phyloP scores from a whole-genome alignment of 2,113 vertebrate species.

The Antechinus stuartii region DNA sequence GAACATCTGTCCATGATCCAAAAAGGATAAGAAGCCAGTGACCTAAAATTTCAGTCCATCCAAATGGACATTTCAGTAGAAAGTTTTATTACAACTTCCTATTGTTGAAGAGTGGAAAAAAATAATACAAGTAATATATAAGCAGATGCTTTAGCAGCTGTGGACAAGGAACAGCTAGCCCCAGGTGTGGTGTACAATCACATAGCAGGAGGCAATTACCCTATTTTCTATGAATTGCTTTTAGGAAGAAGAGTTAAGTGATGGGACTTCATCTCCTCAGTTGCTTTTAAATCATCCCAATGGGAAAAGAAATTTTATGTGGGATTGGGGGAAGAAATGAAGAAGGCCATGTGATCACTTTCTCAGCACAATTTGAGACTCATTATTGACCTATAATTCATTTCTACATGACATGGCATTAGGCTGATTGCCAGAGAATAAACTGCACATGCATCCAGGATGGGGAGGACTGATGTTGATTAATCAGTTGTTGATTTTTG shows the following conservation, averaged over 20 bases:
- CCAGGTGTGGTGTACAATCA: slow-evolving; percentile 18
- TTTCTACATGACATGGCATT: slow-evolving; percentile 59
- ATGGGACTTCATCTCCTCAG: not conserved
- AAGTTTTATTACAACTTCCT: slow-evolving; percentile 2
- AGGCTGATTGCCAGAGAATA: slow-evolving; percentile 50
- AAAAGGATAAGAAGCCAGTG: not conserved
- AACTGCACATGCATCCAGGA: slow-evolving; percentile 24
- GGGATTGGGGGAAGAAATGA: not conserved
- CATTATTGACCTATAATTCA: slow-evolving; percentile 63
- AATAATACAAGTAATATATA: not conserved
- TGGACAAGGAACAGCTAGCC: slow-evolving; percentile 9
- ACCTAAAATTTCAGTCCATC: slow-evolving; percentile 1
- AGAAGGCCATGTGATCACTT: slow-evolving; percentile 56
- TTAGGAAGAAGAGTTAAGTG: not conserved
- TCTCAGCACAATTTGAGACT: slow-evolving; percentile 43
- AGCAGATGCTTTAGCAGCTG: slow-evolving; percentile 59
- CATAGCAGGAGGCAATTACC: slow-evolving; percentile 54
- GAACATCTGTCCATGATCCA: not conserved
- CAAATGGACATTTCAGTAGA: not conserved
- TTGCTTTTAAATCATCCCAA: slow-evolving; percentile 48
- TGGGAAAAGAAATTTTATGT: slow-evolving; percentile 29
- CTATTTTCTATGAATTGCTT: slow-evolving; percentile 57
- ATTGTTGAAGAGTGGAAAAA: not conserved
- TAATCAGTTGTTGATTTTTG: slow-evolving; percentile 19
- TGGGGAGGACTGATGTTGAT: slow-evolving; percentile 38